Conservation (phyloP, 1,140 invertebrate genomes). For the Dendrolimus kikuchii region DNA sequence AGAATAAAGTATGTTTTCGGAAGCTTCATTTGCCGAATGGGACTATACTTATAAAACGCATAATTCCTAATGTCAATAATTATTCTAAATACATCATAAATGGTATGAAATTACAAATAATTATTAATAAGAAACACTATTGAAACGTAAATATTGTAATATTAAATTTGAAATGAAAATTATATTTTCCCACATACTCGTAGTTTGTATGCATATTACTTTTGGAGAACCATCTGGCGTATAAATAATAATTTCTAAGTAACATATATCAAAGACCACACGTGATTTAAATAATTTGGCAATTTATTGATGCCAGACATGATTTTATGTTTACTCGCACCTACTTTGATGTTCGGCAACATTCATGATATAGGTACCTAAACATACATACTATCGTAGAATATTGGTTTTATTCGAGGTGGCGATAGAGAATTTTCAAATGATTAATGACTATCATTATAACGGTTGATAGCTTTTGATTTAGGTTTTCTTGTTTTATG, state of each 20-base stretch:
- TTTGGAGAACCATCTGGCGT: slow-evolving; percentile 10
- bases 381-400: slow-evolving; percentile 17
- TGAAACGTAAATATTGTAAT: too few species aligned
- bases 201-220: slow-evolving; percentile 13
- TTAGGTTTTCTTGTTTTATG: slow-evolving; percentile 25
- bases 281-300: slow-evolving; percentile 37
- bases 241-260: slow-evolving; percentile 13
- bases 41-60: too few species aligned
- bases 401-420: slow-evolving; percentile 23
- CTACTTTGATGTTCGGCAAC: slow-evolving; percentile 17
- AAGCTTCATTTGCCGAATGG: too few species aligned
- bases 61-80: too few species aligned
- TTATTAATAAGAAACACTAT: too few species aligned
- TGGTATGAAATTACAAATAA: too few species aligned
- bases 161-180: too few species aligned
- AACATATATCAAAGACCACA: slow-evolving; percentile 18
- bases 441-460: slow-evolving; percentile 30
- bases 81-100: too few species aligned
- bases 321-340: slow-evolving; percentile 28
- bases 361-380: slow-evolving; percentile 9
- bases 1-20: too few species aligned
- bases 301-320: slow-evolving; percentile 31
- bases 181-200: too few species aligned
- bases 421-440: slow-evolving; percentile 23
- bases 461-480: slow-evolving; percentile 31